Evolutionary conservation across 1,140 invertebrate species (phyloP).

Genomic region (Magallana gigas): DNA sequence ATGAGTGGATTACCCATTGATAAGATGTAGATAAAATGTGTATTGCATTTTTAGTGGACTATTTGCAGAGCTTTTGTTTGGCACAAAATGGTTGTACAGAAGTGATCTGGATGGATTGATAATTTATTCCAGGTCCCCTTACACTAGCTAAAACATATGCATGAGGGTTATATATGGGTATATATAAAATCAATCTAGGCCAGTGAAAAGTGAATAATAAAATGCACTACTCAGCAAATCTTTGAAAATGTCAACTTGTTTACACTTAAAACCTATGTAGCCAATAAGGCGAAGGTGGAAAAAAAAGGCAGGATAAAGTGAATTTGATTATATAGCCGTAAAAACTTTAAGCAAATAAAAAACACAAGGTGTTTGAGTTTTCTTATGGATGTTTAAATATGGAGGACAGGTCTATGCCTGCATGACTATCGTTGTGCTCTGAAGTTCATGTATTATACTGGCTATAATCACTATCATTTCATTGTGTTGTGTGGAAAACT

Average conservation of each 20-base stretch:
- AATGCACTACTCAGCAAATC: slow-evolving; percentile 14
- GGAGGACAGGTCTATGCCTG: slow-evolving; percentile 12
- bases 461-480: too few relatives aligned
- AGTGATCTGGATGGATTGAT: not conserved
- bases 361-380: not conserved
- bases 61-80: slow-evolving; percentile 4
- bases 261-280: not conserved
- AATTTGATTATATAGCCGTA: not conserved
- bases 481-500: too few relatives aligned
- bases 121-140: slow-evolving; percentile 1
- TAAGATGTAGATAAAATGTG: slow-evolving; percentile 29
- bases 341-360: slow-evolving; percentile 32
- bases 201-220: not conserved
- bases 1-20: slow-evolving; percentile 19
- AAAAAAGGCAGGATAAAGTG: not conserved
- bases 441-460: too few relatives aligned
- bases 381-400: slow-evolving; percentile 3
- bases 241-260: slow-evolving; percentile 22
- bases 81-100: not conserved
- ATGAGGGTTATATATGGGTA: not conserved
- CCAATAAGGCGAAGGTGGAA: not conserved
- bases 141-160: not conserved
- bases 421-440: not conserved
- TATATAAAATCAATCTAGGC: slow-evolving; percentile 28
- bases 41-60: not conserved